Conservation (phyloP, 2,113 vertebrate genomes). For the Gasterosteus aculeatus region DNA sequence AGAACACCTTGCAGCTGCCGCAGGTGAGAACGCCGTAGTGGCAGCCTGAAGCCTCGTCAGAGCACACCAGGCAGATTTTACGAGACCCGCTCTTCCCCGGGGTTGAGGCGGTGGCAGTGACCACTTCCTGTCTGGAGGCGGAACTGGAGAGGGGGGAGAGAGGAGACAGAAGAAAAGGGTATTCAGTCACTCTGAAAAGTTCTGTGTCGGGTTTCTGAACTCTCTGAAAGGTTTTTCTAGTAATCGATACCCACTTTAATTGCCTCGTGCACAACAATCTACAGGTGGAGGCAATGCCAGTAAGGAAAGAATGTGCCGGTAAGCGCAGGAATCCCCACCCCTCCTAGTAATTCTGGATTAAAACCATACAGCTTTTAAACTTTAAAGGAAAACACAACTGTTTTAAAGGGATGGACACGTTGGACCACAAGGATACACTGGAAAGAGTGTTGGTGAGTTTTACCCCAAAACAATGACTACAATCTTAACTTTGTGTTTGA, state of each 20-base stretch:
- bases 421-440: not conserved
- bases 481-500: not conserved
- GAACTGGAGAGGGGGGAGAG: conserved; percentile 37
- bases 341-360: not conserved
- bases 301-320: not conserved
- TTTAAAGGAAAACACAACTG: not conserved
- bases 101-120: conserved; percentile 24
- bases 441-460: not conserved
- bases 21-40: conserved; percentile 87
- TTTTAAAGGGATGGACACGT: not conserved
- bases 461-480: not conserved
- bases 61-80: conserved; percentile 85
- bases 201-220: not conserved
- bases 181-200: not conserved
- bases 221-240: not conserved
- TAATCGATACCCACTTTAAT: not conserved
- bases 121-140: conserved; percentile 63
- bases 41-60: conserved; percentile 84
- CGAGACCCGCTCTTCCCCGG: conserved; percentile 74
- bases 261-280: not conserved
- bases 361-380: not conserved
- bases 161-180: not conserved
- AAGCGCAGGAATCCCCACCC: not conserved
- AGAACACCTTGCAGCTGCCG: conserved; percentile 87
- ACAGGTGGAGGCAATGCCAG: not conserved